Conservation (phyloP, 2,113 vertebrate species). For the Epinephelus lanceolatus region DNA sequence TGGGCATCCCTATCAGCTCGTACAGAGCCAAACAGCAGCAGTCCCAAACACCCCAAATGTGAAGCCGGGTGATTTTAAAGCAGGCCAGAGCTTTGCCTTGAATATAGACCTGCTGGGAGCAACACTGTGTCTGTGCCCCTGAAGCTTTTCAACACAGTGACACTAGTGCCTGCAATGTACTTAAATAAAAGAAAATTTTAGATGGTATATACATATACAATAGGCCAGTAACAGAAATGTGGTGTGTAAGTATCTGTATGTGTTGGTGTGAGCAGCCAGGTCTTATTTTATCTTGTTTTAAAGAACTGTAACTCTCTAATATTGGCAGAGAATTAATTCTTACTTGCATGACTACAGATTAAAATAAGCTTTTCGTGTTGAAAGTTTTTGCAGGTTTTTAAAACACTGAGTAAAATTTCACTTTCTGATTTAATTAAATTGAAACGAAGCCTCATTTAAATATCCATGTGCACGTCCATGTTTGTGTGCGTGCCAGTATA, state of each 20-base stretch:
- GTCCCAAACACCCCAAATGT: no score
- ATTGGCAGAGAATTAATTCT: slow-evolving; percentile 14
- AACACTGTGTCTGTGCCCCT: no score
- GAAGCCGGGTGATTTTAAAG: no score
- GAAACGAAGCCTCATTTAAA: slow-evolving; percentile 43
- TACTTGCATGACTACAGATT: slow-evolving; percentile 22
- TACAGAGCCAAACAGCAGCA: no score
- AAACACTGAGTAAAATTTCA: slow-evolving; percentile 23
- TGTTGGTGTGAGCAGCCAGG: background rate
- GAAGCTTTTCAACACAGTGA: no score
- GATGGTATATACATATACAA: background rate
- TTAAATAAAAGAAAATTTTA: no score
- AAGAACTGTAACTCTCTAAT: slow-evolving; percentile 12
- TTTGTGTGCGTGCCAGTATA: slow-evolving; percentile 53
- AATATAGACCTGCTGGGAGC: no score
- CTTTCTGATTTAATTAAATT: slow-evolving; percentile 51
- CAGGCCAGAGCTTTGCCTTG: no score
- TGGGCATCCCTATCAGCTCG: no score
- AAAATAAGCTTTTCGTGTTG: slow-evolving; percentile 1
- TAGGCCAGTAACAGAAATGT: no score
- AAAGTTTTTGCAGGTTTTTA: slow-evolving; percentile 30
- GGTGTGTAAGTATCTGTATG: background rate
- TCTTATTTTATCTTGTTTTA: background rate
- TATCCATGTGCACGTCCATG: slow-evolving; percentile 4
- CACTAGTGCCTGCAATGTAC: no score